phyloP scores from a whole-genome alignment of 2,888 invertebrate species.

The Heliconius aoede region DNA sequence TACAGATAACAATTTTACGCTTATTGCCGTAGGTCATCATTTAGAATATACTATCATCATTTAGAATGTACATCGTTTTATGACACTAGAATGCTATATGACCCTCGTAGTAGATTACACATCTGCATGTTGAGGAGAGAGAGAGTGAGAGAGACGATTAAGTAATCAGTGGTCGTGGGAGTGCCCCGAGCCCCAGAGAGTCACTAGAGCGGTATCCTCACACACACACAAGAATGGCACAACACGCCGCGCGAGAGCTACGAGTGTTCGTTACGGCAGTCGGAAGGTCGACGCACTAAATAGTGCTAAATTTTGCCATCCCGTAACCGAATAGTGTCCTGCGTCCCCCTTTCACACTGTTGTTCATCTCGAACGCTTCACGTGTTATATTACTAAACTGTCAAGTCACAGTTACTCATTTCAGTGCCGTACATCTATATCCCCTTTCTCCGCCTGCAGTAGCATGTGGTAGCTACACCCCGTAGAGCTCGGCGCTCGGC shows the following conservation, averaged over 20 bases:
- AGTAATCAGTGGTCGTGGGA: too few relatives aligned
- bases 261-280: slow-evolving; percentile 16
- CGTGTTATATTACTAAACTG: neutral
- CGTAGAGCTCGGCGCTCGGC: neutral
- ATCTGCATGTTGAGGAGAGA: too few relatives aligned
- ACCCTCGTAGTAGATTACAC: too few relatives aligned
- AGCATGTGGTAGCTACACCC: too few relatives aligned
- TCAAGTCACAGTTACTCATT: too few relatives aligned
- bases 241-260: neutral
- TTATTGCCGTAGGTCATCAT: neutral
- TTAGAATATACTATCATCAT: too few relatives aligned
- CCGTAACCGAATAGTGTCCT: slow-evolving; percentile 27
- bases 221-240: neutral
- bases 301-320: slow-evolving; percentile 26
- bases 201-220: neutral
- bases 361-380: neutral
- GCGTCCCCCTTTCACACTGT: slow-evolving; percentile 1
- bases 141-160: too few relatives aligned
- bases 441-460: too few relatives aligned
- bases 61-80: too few relatives aligned
- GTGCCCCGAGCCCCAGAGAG: neutral
- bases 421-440: too few relatives aligned
- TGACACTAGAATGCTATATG: too few relatives aligned
- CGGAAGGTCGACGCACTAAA: slow-evolving; percentile 31
- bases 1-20: neutral